These are phyloP conservation scores for Trachymyrmex septentrionalis DNA, from an alignment of 1,140 invertebrate genomes.

Conservation along the genomic window DNA sequence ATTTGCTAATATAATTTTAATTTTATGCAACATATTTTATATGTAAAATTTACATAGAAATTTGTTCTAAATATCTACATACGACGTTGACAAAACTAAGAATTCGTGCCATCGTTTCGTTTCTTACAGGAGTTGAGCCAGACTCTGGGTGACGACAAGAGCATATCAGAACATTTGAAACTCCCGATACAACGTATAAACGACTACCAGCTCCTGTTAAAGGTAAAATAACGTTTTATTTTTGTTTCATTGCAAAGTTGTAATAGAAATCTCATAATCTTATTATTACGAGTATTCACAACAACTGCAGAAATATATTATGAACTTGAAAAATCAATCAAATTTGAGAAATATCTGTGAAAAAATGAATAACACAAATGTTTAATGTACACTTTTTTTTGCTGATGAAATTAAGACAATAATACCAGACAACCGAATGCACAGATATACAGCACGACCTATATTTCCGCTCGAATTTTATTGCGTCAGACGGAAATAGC, in stretches of 20 bases:
- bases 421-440: slow-evolving; percentile 32
- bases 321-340: neutral
- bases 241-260: neutral
- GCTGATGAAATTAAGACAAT: neutral
- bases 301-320: neutral
- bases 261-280: slow-evolving; percentile 7
- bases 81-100: neutral
- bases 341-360: neutral
- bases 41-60: neutral
- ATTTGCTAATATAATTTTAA: neutral
- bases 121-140: slow-evolving; percentile 92
- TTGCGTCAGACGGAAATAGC: slow-evolving; percentile 72
- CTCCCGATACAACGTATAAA: slow-evolving; percentile 98
- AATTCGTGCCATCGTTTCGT: slow-evolving; percentile 1
- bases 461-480: slow-evolving; percentile 74
- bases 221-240: slow-evolving; percentile 88
- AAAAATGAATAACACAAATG: neutral
- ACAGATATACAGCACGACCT: slow-evolving; percentile 66
- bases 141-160: slow-evolving; percentile 95
- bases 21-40: neutral
- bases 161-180: slow-evolving; percentile 95
- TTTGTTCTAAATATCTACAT: neutral
- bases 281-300: neutral
- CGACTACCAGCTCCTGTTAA: slow-evolving; percentile 98
- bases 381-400: neutral